phyloP scores from a whole-genome alignment of 2,888 invertebrate genomes.

The Cheilosia scutellata region DNA sequence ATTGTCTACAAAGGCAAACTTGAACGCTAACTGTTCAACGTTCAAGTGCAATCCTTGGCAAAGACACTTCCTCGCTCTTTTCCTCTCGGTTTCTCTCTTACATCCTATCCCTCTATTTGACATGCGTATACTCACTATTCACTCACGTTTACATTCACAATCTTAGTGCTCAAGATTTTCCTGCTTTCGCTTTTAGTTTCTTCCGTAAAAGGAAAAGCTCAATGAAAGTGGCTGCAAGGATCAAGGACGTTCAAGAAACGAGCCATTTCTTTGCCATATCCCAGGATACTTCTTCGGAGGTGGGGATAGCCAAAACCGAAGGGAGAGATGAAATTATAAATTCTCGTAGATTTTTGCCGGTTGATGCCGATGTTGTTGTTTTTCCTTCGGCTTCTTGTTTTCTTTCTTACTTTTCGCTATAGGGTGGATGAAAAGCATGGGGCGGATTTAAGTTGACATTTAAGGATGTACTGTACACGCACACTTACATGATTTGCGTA shows the following conservation, averaged over 20 bases:
- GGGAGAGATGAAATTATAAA: constrained; percentile 44
- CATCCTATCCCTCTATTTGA: constrained; percentile 15
- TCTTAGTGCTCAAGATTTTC: constrained; percentile 55
- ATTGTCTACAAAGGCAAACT: constrained; percentile 38
- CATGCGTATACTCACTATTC: constrained; percentile 55
- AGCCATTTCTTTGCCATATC: constrained; percentile 58
- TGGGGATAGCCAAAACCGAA: background rate
- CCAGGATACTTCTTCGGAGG: constrained; percentile 32
- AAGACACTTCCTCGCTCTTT: constrained; percentile 36
- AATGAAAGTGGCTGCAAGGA: constrained; percentile 81
- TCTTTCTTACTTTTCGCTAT: constrained; percentile 22
- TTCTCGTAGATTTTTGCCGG: constrained; percentile 70
- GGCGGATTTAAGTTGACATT: constrained; percentile 52
- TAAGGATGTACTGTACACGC: constrained; percentile 32
- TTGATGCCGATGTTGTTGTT: constrained; percentile 62
- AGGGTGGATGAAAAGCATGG: constrained; percentile 25
- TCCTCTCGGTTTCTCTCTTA: constrained; percentile 30
- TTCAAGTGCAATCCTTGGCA: constrained; percentile 74
- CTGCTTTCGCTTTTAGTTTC: constrained; percentile 65
- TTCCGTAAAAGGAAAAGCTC: constrained; percentile 69
- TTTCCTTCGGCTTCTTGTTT: constrained; percentile 38
- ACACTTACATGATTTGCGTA: constrained; percentile 9
- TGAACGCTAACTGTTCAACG: constrained; percentile 21
- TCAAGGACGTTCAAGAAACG: constrained; percentile 83
- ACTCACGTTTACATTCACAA: constrained; percentile 54